Conservation (phyloP, 2,113 vertebrate genomes). For the Oreocharis arfaki region DNA sequence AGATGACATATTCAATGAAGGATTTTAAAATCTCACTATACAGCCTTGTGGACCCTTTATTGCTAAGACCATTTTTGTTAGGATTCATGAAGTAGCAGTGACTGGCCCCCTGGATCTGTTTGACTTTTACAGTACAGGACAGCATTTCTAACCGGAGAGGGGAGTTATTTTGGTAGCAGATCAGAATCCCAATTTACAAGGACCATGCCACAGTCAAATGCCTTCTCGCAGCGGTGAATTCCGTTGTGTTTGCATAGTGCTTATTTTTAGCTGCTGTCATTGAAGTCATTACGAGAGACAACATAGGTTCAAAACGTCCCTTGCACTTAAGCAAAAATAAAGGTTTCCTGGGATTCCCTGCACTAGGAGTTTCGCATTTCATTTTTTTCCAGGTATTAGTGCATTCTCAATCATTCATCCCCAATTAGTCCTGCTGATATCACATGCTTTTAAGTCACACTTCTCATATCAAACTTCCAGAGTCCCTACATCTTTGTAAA, state of each 20-base stretch:
- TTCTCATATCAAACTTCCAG: not conserved
- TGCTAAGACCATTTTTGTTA: not conserved
- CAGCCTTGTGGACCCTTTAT: not conserved
- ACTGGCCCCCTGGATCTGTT: not conserved
- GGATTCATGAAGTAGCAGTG: not conserved
- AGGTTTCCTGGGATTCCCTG: not conserved
- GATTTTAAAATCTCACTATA: not conserved
- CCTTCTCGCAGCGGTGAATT: not conserved
- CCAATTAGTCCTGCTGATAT: not conserved
- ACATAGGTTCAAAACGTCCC: not conserved
- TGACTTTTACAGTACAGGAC: not conserved
- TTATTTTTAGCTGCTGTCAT: slow-evolving; percentile 19
- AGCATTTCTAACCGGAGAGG: not conserved
- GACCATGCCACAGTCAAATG: not conserved
- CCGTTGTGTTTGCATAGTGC: not conserved
- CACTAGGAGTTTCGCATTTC: not conserved
- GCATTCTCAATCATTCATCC: not conserved
- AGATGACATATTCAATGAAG: not conserved
- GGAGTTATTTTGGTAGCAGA: not conserved
- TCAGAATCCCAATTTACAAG: not conserved
- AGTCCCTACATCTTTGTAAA: not conserved
- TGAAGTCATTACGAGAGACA: slow-evolving; percentile 3
- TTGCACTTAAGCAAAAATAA: not conserved
- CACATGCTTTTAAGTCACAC: fast-evolving
- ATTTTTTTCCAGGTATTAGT: not conserved